phyloP scores from a whole-genome alignment of 2,888 invertebrate species.

The Drosophila barbarae region DNA sequence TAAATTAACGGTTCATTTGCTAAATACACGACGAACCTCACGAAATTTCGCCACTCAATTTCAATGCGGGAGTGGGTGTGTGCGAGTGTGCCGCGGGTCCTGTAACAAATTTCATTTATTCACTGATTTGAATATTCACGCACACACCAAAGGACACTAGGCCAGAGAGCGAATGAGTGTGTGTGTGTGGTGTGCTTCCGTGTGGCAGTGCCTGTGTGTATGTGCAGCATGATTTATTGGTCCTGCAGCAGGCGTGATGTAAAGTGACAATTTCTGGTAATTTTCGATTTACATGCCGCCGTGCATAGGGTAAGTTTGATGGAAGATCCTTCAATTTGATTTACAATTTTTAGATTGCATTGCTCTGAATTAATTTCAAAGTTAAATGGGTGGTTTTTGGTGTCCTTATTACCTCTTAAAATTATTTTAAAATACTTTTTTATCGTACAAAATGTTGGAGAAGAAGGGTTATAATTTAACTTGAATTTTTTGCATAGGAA shows the following conservation, averaged over 20 bases:
- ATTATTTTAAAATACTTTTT: not conserved
- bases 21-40: constrained; percentile 35
- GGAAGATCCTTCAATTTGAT: constrained; percentile 15
- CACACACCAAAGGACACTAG: constrained; percentile 30
- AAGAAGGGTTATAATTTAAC: not conserved
- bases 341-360: constrained; percentile 19
- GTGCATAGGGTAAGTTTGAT: constrained; percentile 55
- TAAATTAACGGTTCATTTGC: constrained; percentile 45
- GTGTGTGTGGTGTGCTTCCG: constrained; percentile 8
- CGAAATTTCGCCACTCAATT: constrained; percentile 4
- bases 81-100: constrained; percentile 28
- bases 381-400: not conserved
- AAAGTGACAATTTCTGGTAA: constrained; percentile 65
- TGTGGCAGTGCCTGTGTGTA: constrained; percentile 8
- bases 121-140: constrained; percentile 63
- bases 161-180: constrained; percentile 23
- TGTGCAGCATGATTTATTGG: constrained; percentile 56
- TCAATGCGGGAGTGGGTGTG: constrained; percentile 5
- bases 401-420: not conserved
- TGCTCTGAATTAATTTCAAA: constrained; percentile 7
- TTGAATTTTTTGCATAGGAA: not conserved
- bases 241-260: constrained; percentile 55
- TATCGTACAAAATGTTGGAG: not conserved
- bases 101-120: constrained; percentile 46
- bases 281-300: constrained; percentile 70